Conservation (phyloP, 2,797 vertebrate species). For the Hypotaenidia okinawae region DNA sequence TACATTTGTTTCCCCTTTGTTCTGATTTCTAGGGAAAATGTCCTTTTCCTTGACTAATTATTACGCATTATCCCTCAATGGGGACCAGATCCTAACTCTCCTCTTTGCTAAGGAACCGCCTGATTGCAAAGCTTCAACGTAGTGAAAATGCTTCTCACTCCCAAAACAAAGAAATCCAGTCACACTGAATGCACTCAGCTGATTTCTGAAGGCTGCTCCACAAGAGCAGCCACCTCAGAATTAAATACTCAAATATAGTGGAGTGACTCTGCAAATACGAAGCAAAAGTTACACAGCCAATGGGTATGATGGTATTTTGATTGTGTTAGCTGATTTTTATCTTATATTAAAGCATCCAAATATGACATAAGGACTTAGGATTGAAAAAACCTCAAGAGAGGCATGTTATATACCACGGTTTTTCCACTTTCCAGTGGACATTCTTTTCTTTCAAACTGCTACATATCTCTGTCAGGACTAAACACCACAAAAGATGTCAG, state of each 20-base stretch:
- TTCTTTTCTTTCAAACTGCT: background rate
- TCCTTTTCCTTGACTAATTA: background rate
- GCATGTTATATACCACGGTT: rapidly evolving
- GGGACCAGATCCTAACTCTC: background rate
- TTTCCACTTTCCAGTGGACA: background rate
- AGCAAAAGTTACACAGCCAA: background rate
- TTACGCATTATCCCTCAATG: background rate
- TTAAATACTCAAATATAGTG: background rate
- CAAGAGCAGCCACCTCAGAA: background rate
- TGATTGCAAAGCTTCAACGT: background rate
- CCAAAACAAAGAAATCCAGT: background rate
- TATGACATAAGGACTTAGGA: background rate
- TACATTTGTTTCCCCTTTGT: background rate
- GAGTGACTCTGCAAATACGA: background rate
- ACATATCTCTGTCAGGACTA: background rate
- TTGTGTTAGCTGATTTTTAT: background rate
- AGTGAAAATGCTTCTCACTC: background rate
- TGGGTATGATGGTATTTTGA: background rate
- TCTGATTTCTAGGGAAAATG: background rate
- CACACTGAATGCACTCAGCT: background rate
- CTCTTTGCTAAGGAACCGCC: background rate
- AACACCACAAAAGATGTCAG: background rate
- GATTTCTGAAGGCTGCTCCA: background rate
- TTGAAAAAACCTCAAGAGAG: background rate
- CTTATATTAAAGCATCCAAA: background rate